phyloP scores from a whole-genome alignment of 2,888 invertebrate genomes.

The Xiphydria camelus region DNA sequence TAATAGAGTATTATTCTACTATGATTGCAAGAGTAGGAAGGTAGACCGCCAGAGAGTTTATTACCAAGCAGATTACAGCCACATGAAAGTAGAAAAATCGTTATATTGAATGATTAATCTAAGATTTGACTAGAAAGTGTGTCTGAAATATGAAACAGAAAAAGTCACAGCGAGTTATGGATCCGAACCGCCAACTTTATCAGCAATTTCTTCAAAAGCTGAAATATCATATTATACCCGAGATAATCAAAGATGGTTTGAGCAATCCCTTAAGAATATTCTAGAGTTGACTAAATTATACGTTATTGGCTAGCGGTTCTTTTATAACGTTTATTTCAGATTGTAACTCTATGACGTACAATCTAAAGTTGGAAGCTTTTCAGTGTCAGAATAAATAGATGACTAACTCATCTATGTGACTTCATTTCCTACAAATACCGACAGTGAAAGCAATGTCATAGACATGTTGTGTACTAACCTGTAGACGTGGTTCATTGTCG shows the following conservation, averaged over 20 bases:
- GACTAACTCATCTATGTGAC: background rate
- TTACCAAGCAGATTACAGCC: constrained; percentile 10
- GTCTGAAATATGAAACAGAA: constrained; percentile 14
- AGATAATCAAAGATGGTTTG: no score
- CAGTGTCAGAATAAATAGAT: constrained; percentile 2
- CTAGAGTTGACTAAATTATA: no score
- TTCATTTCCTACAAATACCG: background rate
- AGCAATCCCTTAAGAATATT: no score
- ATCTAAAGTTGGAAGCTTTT: no score
- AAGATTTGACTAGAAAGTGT: constrained; percentile 12
- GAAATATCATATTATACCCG: constrained; percentile 8
- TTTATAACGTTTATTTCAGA: no score
- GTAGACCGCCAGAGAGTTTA: constrained; percentile 8
- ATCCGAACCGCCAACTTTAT: constrained; percentile 24
- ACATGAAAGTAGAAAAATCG: constrained; percentile 5
- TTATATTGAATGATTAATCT: constrained; percentile 8
- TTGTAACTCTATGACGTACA: background rate
- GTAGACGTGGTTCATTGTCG: no score
- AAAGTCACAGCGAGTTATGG: constrained; percentile 13
- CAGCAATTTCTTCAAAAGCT: constrained; percentile 26
- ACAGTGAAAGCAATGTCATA: constrained; percentile 2
- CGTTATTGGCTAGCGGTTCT: no score
- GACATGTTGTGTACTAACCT: constrained; percentile 27
- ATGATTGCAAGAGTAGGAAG: background rate
- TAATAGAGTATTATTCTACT: background rate